These are phyloP conservation scores for Drosophila hamatofila DNA, from an alignment of 2,888 invertebrate genomes.

Conservation along the genomic window DNA sequence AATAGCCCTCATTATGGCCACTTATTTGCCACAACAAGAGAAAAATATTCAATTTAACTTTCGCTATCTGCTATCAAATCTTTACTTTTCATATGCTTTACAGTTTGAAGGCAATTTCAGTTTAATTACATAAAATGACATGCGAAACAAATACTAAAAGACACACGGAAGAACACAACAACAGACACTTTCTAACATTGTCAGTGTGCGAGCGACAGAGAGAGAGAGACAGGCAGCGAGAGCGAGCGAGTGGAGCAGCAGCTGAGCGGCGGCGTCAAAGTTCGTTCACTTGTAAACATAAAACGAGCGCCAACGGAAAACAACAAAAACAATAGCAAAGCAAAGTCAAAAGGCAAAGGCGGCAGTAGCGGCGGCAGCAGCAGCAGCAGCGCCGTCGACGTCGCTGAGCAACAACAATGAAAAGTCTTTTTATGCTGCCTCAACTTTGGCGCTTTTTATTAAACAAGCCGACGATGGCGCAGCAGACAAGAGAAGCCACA, in stretches of 20 bases:
- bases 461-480: constrained; percentile 67
- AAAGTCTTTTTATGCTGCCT: constrained; percentile 63
- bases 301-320: constrained; percentile 59
- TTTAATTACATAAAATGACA: constrained; percentile 73
- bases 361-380: constrained; percentile 31
- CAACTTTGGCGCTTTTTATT: constrained; percentile 77
- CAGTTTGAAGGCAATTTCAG: constrained; percentile 49
- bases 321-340: constrained; percentile 14
- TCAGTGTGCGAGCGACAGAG: neutral
- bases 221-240: neutral
- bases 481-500: constrained; percentile 38
- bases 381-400: constrained; percentile 27
- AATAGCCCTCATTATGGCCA: constrained; percentile 39
- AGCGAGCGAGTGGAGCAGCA: constrained; percentile 1
- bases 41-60: constrained; percentile 64
- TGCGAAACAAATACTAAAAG: constrained; percentile 57
- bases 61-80: constrained; percentile 49
- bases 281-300: constrained; percentile 77
- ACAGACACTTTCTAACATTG: constrained; percentile 64
- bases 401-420: constrained; percentile 64
- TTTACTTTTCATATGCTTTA: constrained; percentile 20
- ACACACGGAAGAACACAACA: constrained; percentile 37
- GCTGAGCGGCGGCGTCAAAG: constrained; percentile 64
- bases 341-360: constrained; percentile 38
- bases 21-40: constrained; percentile 16